Conservation (phyloP, 2,888 invertebrate genomes). For the Antheraea yamamai region DNA sequence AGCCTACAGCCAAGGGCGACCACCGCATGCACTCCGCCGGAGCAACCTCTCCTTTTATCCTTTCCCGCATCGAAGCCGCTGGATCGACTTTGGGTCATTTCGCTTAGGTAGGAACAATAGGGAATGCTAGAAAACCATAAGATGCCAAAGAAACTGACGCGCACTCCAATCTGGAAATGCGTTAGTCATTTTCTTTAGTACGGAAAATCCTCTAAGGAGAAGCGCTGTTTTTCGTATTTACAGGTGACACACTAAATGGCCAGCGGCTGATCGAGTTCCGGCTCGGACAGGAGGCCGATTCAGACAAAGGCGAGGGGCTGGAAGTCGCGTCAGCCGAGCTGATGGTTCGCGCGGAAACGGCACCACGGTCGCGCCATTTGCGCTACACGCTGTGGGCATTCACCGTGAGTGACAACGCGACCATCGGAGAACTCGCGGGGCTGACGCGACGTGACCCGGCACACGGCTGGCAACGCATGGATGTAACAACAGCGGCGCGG, state of each 20-base stretch:
- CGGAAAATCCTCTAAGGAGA: conserved; percentile 14
- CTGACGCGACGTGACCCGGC: conserved; percentile 80
- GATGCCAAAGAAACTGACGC: neutral
- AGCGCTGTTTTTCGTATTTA: conserved; percentile 32
- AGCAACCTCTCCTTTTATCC: conserved; percentile 21
- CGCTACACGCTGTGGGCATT: conserved; percentile 88
- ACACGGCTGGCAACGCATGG: conserved; percentile 93
- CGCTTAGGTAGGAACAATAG: conserved; percentile 52
- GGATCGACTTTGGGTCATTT: conserved; percentile 64
- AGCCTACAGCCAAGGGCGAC: conserved; percentile 74
- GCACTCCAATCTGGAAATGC: neutral
- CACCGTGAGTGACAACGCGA: conserved; percentile 85
- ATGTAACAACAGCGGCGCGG: conserved; percentile 89
- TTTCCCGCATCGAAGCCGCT: conserved; percentile 40
- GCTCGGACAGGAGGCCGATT: conserved; percentile 83
- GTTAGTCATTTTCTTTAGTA: neutral
- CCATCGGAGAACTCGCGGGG: conserved; percentile 76
- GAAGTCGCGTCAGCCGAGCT: conserved; percentile 90
- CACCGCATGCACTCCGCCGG: conserved; percentile 59
- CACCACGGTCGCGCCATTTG: conserved; percentile 57
- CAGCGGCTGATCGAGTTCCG: conserved; percentile 93
- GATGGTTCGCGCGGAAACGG: conserved; percentile 83
- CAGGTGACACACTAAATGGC: conserved; percentile 92
- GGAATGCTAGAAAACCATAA: conserved; percentile 29
- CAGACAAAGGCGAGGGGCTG: conserved; percentile 81